Evolutionary conservation across 1,140 invertebrate species (phyloP).

Genomic region (Drosophila tsacasi): DNA sequence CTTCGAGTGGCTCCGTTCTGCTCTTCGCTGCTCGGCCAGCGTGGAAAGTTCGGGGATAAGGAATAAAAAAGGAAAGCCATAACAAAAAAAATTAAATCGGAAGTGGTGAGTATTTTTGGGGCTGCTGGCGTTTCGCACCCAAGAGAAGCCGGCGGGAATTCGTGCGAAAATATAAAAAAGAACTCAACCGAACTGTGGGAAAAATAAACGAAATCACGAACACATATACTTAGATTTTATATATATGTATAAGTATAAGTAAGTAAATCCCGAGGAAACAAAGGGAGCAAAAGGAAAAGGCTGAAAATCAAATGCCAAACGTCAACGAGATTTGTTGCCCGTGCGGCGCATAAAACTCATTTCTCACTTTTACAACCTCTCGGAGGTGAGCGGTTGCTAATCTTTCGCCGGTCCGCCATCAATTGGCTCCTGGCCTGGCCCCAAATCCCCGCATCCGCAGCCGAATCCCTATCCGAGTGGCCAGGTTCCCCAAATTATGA

Average conservation of each 20-base stretch:
- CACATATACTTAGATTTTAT: slow-evolving; percentile 14
- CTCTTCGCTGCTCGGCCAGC: slow-evolving; percentile 6
- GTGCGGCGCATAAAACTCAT: slow-evolving; percentile 49
- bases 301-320: slow-evolving; percentile 51
- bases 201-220: slow-evolving; percentile 53
- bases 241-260: slow-evolving; percentile 7
- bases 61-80: slow-evolving; percentile 24
- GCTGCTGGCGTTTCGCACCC: slow-evolving; percentile 34
- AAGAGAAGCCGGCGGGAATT: slow-evolving; percentile 44
- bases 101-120: slow-evolving; percentile 45
- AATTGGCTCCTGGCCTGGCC: slow-evolving; percentile 23
- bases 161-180: slow-evolving; percentile 40
- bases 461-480: slow-evolving; percentile 25
- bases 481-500: slow-evolving; percentile 35
- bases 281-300: slow-evolving; percentile 34
- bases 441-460: slow-evolving; percentile 7
- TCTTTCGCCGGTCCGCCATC: slow-evolving; percentile 33
- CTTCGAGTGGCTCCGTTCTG: slow-evolving; percentile 9
- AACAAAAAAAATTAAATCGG: slow-evolving; percentile 45
- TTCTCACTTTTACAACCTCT: slow-evolving; percentile 47
- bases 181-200: slow-evolving; percentile 26
- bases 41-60: slow-evolving; percentile 15
- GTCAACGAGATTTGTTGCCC: slow-evolving; percentile 51
- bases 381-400: slow-evolving; percentile 29
- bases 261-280: slow-evolving; percentile 39